phyloP scores from a whole-genome alignment of 2,888 invertebrate species.

The Euzetes globulus region DNA sequence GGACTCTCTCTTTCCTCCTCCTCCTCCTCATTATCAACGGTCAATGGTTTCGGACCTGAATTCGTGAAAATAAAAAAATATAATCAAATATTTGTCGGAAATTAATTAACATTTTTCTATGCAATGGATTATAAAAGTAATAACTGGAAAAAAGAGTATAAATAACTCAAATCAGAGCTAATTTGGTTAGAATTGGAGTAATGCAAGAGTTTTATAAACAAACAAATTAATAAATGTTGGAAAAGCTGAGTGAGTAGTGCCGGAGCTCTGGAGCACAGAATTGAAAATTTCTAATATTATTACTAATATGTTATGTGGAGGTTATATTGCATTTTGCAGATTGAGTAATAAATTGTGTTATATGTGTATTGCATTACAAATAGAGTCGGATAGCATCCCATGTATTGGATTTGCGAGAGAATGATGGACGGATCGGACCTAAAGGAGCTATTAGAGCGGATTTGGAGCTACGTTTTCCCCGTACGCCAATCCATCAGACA shows the following conservation, averaged over 20 bases:
- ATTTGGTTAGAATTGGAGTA: neutral
- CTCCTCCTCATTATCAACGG: conserved; percentile 39
- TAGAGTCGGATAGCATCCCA: neutral
- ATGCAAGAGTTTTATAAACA: neutral
- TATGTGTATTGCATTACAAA: conserved; percentile 30
- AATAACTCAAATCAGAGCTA: neutral
- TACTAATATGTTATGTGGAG: conserved; percentile 14
- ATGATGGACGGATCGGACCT: conserved; percentile 34
- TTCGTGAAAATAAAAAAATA: neutral
- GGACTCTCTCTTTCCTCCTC: conserved; percentile 34
- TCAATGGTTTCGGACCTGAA: conserved; percentile 38
- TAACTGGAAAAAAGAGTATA: neutral
- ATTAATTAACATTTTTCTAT: neutral
- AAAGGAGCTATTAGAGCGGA: conserved; percentile 34
- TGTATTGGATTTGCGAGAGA: conserved; percentile 29
- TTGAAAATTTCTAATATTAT: conserved; percentile 17
- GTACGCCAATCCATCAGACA: conserved; percentile 34
- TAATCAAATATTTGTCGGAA: neutral
- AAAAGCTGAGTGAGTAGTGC: conserved; percentile 23
- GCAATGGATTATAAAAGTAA: neutral
- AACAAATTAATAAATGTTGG: neutral
- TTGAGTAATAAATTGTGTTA: conserved; percentile 31
- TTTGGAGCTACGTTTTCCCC: conserved; percentile 25
- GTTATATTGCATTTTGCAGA: conserved; percentile 27
- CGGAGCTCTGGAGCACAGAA: neutral